Base-by-base conservation (phyloP, 2,797 vertebrate genomes). In the Chaetodon trifasciatus region DNA sequence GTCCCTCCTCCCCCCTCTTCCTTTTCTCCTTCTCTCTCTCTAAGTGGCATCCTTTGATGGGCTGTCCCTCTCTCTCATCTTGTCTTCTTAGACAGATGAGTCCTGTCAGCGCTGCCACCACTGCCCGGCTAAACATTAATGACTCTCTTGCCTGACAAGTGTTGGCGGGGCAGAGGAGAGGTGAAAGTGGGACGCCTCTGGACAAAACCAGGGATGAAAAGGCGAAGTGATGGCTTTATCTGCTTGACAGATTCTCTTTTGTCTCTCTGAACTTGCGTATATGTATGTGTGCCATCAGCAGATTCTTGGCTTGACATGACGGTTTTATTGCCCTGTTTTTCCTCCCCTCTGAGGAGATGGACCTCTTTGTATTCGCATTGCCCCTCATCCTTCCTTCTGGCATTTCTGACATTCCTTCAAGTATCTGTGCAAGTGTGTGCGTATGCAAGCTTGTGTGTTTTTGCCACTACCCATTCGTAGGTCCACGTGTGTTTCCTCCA, bases 211-310 rank as follows among this genome's bases (percentile, higher is more conserved):
- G 74, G 80, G 79, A 90, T 92, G 88, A 93, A 93, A 92, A 93
- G 92, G 83, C 91, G 88, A 86, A 92, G 83, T 90, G 91, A 93
- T 85, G 90, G 84, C 90, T 89, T 92, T 89, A 91, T 94, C 90
- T 85, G 88, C 88, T 71, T 95, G 93, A 93, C 89, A 91, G 86
- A 88, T 88, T 89, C 88, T 80, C 87, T 86, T 93, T 94, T 93
- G 90, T 91, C 86, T 91, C 81, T 82, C 76, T 86, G 83, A 93
- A 93, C 92, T 92, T 93, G 92, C 39, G 72, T 94, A 84, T 92
- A 93, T 92, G 88, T 91, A 94, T 96, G 86, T 95, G 95, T 95
- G 86, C 80, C 89, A 96, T 96, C 96, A 96, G 96, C 96, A 96
- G 88, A 96, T 96, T 96, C 94, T 86, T 93, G 91, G 86, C 87